Conservation (phyloP, 2,888 invertebrate genomes). For the Apoda limacodes region DNA sequence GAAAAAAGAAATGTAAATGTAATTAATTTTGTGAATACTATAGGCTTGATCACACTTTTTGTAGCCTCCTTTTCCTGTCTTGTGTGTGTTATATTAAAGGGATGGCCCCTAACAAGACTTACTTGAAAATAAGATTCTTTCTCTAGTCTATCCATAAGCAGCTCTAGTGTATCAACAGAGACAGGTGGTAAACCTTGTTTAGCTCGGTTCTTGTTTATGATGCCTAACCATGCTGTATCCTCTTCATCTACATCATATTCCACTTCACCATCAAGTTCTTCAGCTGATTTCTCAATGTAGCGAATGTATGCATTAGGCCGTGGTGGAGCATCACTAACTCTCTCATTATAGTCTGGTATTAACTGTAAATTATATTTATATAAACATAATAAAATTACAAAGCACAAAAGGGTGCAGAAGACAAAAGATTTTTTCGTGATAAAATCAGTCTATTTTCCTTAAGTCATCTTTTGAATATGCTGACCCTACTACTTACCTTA, state of each 20-base stretch:
- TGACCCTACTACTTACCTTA: no score
- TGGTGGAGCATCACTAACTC: conserved; percentile 84
- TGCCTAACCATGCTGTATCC: conserved; percentile 93
- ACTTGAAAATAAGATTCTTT: conserved; percentile 97
- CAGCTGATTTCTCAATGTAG: conserved; percentile 94
- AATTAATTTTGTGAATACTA: no score
- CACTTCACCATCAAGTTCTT: conserved; percentile 92
- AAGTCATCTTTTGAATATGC: no score
- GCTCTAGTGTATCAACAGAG: conserved; percentile 90
- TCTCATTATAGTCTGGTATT: conserved; percentile 77
- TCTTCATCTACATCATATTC: conserved; percentile 99
- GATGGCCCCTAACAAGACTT: no score
- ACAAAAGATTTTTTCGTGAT: no score
- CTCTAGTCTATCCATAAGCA: conserved; percentile 97
- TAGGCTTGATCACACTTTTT: no score
- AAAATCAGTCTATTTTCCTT: no score
- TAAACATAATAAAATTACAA: neutral
- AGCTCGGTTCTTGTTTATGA: conserved; percentile 87
- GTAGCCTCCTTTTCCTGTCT: no score
- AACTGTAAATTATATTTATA: conserved; percentile 37
- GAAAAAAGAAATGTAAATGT: no score
- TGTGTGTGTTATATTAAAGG: no score
- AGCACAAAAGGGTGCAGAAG: neutral
- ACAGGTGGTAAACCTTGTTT: conserved; percentile 79
- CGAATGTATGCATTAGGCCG: conserved; percentile 91